A percentile compares a stretch with the other conserved stretches of the same genome.
Evolutionary conservation across 1,140 invertebrate species (phyloP).

Genomic region (Ips typographus): DNA sequence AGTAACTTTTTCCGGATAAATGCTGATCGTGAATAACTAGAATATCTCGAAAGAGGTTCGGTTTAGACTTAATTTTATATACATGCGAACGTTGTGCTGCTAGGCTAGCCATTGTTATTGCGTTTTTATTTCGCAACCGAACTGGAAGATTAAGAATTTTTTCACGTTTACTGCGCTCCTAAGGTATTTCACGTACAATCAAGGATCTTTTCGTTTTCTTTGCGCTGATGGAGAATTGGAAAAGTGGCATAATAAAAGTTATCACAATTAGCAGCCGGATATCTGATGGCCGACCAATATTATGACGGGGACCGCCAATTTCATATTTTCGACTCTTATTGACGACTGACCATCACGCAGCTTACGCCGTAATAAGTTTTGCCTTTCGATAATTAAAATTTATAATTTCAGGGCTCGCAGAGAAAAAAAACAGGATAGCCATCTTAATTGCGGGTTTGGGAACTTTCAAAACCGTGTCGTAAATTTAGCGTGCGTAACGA

Average conservation of each 20-base stretch:
- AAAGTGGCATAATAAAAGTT: not conserved
- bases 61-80: constrained; percentile 27
- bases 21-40: constrained; percentile 24
- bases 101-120: constrained; percentile 11
- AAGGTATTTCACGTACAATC: constrained; percentile 4
- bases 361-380: not conserved
- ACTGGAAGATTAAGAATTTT: constrained; percentile 26
- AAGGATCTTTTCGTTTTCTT: constrained; percentile 20
- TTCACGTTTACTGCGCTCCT: constrained; percentile 11
- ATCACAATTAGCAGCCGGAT: not conserved
- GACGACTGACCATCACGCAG: constrained; percentile 5
- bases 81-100: constrained; percentile 18
- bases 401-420: not conserved
- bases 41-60: constrained; percentile 30
- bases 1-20: too few species aligned
- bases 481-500: constrained; percentile 19
- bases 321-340: not conserved
- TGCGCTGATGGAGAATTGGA: not conserved
- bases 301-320: not conserved
- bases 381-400: constrained; percentile 14
- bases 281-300: not conserved
- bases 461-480: constrained; percentile 21
- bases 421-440: constrained; percentile 10
- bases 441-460: constrained; percentile 22
- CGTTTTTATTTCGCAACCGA: constrained; percentile 13